phyloP scores from a whole-genome alignment of 2,113 vertebrate species.

The Oryzias curvinotus region DNA sequence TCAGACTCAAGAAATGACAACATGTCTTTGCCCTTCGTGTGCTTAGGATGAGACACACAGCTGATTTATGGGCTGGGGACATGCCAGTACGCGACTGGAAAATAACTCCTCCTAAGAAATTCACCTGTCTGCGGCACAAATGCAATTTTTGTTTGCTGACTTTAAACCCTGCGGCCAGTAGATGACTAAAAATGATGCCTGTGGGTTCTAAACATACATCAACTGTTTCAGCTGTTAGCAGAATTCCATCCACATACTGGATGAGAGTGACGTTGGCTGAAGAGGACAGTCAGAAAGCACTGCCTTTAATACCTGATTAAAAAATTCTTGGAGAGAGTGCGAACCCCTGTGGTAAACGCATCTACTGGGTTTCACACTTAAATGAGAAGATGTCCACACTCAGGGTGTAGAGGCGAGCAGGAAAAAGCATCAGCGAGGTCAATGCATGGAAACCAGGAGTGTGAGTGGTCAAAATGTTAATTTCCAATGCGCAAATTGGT shows the following conservation, averaged over 20 bases:
- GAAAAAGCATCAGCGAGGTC: no score
- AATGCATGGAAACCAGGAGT: no score
- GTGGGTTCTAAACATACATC: neutral
- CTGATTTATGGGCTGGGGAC: neutral
- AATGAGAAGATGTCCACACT: no score
- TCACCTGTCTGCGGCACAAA: neutral
- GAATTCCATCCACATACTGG: neutral
- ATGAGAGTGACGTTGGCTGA: neutral
- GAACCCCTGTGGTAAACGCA: neutral
- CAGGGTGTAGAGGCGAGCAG: no score
- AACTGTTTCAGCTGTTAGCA: neutral
- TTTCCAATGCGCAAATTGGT: no score
- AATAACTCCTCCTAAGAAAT: neutral
- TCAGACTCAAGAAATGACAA: neutral
- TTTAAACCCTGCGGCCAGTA: neutral
- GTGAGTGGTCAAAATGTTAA: no score
- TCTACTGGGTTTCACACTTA: rapidly evolving
- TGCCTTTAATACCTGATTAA: neutral
- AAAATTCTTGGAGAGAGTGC: neutral
- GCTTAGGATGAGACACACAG: neutral
- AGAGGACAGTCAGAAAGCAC: rapidly evolving
- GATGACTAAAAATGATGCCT: rapidly evolving
- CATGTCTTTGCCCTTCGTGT: neutral
- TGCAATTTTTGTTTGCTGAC: neutral
- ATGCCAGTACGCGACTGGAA: neutral